phyloP scores from a whole-genome alignment of 2,113 vertebrate species.

The Tamias sibiricus region DNA sequence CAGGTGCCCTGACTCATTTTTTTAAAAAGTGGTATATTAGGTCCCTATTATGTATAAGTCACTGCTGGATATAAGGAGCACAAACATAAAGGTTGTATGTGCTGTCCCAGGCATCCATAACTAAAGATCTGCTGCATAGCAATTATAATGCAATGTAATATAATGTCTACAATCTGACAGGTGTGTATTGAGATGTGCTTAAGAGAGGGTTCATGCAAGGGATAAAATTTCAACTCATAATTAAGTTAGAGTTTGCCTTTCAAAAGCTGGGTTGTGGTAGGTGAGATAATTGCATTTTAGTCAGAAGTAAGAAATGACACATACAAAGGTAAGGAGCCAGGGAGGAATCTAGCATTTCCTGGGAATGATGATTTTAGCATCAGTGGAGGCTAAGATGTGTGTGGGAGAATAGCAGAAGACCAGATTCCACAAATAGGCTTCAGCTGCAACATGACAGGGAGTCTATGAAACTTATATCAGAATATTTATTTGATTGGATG shows the following conservation, averaged over 20 bases:
- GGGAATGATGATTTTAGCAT: slow-evolving; percentile 26
- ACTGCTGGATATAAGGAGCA: not conserved
- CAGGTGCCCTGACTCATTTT: not conserved
- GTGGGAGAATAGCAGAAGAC: not conserved
- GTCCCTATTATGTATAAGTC: not conserved
- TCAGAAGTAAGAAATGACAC: slow-evolving; percentile 54
- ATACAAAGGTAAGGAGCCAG: not conserved
- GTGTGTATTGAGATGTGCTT: not conserved
- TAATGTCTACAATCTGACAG: slow-evolving; percentile 15
- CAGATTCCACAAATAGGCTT: not conserved
- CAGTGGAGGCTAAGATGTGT: not conserved
- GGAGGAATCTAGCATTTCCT: slow-evolving; percentile 40
- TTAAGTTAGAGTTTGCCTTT: slow-evolving; percentile 53
- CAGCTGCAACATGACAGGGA: not conserved
- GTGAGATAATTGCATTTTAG: slow-evolving; percentile 62
- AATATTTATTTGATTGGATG: slow-evolving; percentile 11
- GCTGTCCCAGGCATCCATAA: not conserved
- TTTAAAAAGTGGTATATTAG: not conserved
- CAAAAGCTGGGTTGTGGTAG: not conserved
- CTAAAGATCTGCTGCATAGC: not conserved
- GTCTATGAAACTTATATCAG: not conserved
- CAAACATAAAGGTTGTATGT: not conserved
- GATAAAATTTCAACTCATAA: slow-evolving; percentile 49
- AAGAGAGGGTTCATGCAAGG: slow-evolving; percentile 48
- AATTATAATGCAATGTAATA: not conserved